Evolutionary conservation across 2,888 invertebrate species (phyloP).

Genomic region (Scrobipalpa costella): DNA sequence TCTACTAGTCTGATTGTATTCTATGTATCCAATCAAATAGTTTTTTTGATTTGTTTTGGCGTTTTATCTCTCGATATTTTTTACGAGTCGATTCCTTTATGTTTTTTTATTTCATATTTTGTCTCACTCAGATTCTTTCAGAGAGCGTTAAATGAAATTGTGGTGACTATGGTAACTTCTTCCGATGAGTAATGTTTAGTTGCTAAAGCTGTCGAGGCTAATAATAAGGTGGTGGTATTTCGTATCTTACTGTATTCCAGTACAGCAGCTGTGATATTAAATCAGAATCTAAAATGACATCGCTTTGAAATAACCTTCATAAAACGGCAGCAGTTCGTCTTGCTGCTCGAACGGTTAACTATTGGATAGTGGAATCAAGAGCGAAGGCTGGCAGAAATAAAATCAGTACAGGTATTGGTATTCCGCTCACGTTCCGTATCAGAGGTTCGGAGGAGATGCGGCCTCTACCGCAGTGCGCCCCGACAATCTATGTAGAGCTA

Average conservation of each 20-base stretch:
- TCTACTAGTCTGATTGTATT: background rate
- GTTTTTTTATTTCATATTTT: too few relatives aligned
- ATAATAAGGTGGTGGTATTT: too few relatives aligned
- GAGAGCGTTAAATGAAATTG: too few relatives aligned
- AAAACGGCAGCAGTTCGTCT: constrained; percentile 22
- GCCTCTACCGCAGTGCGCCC: constrained; percentile 71
- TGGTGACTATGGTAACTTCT: too few relatives aligned
- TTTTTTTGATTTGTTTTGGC: background rate
- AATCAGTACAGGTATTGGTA: constrained; percentile 75
- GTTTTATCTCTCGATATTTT: background rate
- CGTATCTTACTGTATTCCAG: too few relatives aligned
- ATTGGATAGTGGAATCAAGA: constrained; percentile 71
- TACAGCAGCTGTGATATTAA: background rate
- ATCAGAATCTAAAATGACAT: background rate
- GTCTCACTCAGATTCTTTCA: too few relatives aligned
- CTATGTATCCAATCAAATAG: background rate
- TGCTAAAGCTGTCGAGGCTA: too few relatives aligned
- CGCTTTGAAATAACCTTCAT: background rate
- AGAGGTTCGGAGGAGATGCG: constrained; percentile 62
- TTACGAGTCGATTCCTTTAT: background rate
- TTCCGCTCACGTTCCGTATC: constrained; percentile 74
- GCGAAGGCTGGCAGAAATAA: constrained; percentile 69
- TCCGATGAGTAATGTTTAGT: too few relatives aligned
- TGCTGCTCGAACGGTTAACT: constrained; percentile 58
- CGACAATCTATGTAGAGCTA: constrained; percentile 25